A percentile compares a stretch with the other conserved stretches of the same genome.
Conservation (phyloP, 2,888 invertebrate genomes). For the Dilophus febrilis region DNA sequence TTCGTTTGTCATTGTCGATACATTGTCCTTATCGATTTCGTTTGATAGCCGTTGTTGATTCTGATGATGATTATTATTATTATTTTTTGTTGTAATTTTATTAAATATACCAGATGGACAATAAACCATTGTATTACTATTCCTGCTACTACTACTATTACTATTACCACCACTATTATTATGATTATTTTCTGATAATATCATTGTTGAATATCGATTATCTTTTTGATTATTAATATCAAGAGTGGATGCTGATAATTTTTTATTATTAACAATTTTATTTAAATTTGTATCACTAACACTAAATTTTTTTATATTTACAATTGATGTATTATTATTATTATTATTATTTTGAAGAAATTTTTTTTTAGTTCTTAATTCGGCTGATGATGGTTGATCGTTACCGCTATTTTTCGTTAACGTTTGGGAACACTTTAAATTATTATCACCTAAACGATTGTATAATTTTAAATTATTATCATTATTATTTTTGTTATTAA, state of each 20-base stretch:
- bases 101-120: slow-evolving; percentile 11
- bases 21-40: too few species aligned
- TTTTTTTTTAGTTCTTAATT: too few species aligned
- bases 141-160: neutral
- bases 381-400: neutral
- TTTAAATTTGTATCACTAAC: slow-evolving; percentile 5
- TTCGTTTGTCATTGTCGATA: too few species aligned
- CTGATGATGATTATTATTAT: too few species aligned
- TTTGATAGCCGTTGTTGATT: too few species aligned
- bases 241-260: neutral
- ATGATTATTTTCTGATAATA: too few species aligned
- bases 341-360: too few species aligned
- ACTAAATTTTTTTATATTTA: slow-evolving; percentile 1
- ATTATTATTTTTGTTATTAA: neutral
- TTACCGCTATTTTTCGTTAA: too few species aligned
- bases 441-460: slow-evolving; percentile 6
- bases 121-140: slow-evolving; percentile 7
- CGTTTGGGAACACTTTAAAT: slow-evolving; percentile 3
- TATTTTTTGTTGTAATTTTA: neutral
- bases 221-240: neutral
- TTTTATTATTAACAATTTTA: too few species aligned
- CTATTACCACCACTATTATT: neutral
- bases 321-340: neutral
- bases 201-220: neutral
- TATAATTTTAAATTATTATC: slow-evolving; percentile 2